phyloP scores from a whole-genome alignment of 2,113 vertebrate species.

The Perognathus longimembris region DNA sequence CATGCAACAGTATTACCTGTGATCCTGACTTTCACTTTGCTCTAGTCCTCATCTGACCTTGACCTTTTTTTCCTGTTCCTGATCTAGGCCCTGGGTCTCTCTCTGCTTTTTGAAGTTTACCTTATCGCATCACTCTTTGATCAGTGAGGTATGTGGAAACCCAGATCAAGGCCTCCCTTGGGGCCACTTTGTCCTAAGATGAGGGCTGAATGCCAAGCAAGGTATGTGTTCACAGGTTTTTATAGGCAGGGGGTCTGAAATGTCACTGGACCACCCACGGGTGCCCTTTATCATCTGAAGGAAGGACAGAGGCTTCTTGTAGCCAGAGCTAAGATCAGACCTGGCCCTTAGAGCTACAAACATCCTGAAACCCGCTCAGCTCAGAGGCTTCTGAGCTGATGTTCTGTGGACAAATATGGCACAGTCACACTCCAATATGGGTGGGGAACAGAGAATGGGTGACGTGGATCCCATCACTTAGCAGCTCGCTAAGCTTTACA shows the following conservation, averaged over 20 bases:
- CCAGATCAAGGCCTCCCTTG: background rate
- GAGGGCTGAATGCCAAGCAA: conserved; percentile 39
- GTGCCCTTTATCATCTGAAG: background rate
- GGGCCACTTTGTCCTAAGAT: background rate
- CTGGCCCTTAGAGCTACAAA: background rate
- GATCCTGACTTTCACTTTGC: background rate
- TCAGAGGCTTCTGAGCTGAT: background rate
- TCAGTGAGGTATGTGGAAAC: background rate
- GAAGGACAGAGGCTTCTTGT: conserved; percentile 6
- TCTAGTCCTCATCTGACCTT: background rate
- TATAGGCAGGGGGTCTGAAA: background rate
- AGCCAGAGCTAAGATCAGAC: background rate
- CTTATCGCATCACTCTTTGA: background rate
- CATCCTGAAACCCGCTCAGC: background rate
- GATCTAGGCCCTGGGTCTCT: background rate
- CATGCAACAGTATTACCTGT: background rate
- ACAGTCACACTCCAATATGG: background rate
- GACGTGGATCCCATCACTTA: background rate
- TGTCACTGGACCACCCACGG: background rate
- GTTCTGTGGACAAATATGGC: background rate
- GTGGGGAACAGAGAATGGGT: background rate
- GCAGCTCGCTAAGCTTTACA: background rate
- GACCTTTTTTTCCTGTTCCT: conserved; percentile 2
- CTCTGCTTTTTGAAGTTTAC: conserved; percentile 22
- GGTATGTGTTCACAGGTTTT: background rate